These are phyloP conservation scores for Anarhynchus alexandrinus DNA, from an alignment of 2,113 vertebrate genomes.

Conservation along the genomic window DNA sequence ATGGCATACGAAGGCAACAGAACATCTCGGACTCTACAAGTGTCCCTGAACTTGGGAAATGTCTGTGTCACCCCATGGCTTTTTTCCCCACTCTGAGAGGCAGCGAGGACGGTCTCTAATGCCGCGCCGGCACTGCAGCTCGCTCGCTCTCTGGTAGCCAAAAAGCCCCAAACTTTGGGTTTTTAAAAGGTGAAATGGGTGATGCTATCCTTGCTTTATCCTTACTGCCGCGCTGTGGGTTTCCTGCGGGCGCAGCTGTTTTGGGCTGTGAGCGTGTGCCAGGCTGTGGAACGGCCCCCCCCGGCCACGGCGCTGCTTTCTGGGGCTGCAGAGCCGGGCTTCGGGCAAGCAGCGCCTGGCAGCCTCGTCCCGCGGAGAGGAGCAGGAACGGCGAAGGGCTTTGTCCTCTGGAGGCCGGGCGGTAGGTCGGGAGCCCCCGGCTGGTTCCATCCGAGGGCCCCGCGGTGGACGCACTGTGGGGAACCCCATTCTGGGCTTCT, in stretches of 20 bases:
- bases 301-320: too few species aligned
- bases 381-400: background rate
- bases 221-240: background rate
- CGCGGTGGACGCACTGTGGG: background rate
- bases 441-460: too few species aligned
- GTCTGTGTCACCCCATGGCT: background rate
- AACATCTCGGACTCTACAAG: background rate
- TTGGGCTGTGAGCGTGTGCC: background rate
- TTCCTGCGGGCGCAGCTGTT: background rate
- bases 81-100: background rate
- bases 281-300: background rate
- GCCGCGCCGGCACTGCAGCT: too few species aligned
- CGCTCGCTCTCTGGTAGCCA: background rate
- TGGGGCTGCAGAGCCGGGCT: too few species aligned
- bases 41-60: background rate
- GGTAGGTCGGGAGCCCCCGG: background rate
- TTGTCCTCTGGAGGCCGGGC: background rate
- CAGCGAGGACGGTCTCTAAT: background rate
- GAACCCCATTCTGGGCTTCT: background rate
- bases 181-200: background rate
- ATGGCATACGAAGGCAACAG: background rate
- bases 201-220: background rate
- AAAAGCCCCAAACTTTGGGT: rapidly evolving
- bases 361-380: background rate
- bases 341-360: too few species aligned